phyloP scores from a whole-genome alignment of 2,113 vertebrate genomes.

The Edolisoma coerulescens region DNA sequence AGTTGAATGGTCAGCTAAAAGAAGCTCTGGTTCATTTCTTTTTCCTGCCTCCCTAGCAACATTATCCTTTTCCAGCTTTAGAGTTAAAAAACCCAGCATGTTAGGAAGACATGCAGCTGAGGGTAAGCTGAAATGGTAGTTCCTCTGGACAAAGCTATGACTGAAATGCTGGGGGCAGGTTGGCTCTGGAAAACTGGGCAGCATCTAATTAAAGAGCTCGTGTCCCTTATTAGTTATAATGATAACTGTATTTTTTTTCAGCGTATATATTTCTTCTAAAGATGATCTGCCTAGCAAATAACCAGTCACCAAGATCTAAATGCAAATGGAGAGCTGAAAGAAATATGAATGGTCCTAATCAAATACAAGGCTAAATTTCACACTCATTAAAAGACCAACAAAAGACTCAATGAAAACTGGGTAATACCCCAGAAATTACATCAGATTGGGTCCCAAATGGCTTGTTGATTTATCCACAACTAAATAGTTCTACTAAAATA shows the following conservation, averaged over 20 bases:
- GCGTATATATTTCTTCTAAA: not conserved
- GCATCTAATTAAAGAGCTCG: not conserved
- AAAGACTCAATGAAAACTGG: not conserved
- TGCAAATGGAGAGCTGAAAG: not conserved
- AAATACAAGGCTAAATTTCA: not conserved
- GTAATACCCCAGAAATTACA: not conserved
- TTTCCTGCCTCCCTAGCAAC: slow-evolving; percentile 54
- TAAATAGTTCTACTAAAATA: not conserved
- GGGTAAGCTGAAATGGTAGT: not conserved
- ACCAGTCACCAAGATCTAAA: not conserved
- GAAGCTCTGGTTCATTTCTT: slow-evolving; percentile 66
- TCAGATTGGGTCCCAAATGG: not conserved
- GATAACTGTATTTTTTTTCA: not conserved
- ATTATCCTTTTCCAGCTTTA: slow-evolving; percentile 35
- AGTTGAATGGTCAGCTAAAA: slow-evolving; percentile 74
- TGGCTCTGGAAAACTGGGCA: not conserved
- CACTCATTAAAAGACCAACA: not conserved
- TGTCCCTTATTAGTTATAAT: not conserved
- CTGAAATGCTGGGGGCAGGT: not conserved
- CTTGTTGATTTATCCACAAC: not conserved
- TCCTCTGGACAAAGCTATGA: not conserved
- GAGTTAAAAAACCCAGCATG: slow-evolving; percentile 6
- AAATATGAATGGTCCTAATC: not conserved
- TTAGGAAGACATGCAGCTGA: slow-evolving; percentile 18
- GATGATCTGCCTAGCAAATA: not conserved